phyloP scores from a whole-genome alignment of 2,888 invertebrate genomes.

The Siphonodentalium dalli region DNA sequence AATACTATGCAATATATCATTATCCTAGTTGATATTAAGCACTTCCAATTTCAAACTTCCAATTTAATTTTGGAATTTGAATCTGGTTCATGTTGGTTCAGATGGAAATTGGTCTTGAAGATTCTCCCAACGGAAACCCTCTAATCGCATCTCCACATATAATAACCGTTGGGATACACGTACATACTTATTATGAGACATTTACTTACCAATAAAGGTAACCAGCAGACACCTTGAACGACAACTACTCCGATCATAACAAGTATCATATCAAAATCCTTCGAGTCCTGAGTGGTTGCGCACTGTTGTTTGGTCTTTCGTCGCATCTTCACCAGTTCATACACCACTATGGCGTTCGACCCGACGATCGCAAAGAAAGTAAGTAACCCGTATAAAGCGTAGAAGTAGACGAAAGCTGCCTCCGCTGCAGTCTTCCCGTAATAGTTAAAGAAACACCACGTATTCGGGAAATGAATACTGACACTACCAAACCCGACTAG shows the following conservation, averaged over 20 bases:
- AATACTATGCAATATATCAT: no score
- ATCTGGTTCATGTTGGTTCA: no score
- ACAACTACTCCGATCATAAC: background rate
- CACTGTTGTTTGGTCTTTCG: conserved; percentile 5
- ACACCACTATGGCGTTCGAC: background rate
- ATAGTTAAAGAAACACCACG: conserved; percentile 2
- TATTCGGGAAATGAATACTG: background rate
- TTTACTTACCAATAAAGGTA: conserved; percentile 1
- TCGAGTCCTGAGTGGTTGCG: background rate
- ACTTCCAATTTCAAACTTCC: no score
- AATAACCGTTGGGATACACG: no score
- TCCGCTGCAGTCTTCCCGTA: conserved; percentile 1
- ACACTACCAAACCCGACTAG: background rate
- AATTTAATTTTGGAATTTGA: no score
- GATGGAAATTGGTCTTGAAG: no score
- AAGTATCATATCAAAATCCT: conserved; percentile 10
- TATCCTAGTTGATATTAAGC: no score
- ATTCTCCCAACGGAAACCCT: no score
- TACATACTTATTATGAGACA: no score
- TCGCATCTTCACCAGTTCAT: conserved; percentile 1
- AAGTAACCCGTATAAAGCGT: background rate
- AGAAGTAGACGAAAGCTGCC: background rate
- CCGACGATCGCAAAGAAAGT: background rate
- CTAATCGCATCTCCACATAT: no score
- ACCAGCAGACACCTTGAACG: background rate